Percentiles rank a stretch among this genome's conserved stretches.
phyloP scores from a whole-genome alignment of 2,113 vertebrate species.

The Machaerirhynchus nigripectus region DNA sequence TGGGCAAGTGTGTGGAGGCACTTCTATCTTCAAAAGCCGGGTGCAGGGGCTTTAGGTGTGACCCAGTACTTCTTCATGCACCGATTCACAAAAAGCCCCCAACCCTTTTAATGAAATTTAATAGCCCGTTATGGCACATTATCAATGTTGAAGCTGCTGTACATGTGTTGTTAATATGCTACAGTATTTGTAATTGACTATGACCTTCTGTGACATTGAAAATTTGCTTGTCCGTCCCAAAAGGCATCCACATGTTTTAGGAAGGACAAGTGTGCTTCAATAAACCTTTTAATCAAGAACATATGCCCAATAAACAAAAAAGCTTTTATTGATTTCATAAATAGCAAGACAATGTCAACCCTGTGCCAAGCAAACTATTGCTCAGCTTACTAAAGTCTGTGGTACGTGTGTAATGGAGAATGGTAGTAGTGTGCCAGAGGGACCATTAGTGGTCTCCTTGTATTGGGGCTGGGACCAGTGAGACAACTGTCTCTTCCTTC shows the following conservation, averaged over 20 bases:
- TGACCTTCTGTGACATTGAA: slow-evolving; percentile 11
- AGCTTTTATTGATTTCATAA: slow-evolving; percentile 35
- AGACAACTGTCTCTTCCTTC: background rate
- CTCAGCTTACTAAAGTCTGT: background rate
- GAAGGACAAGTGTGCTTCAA: background rate
- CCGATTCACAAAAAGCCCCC: background rate
- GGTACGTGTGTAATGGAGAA: background rate
- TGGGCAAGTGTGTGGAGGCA: background rate
- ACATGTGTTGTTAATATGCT: slow-evolving; percentile 33
- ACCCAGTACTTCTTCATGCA: background rate
- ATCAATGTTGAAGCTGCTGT: background rate
- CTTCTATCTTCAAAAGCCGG: background rate
- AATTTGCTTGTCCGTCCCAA: background rate
- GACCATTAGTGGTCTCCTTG: background rate
- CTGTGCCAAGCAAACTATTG: background rate
- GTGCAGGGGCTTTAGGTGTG: background rate
- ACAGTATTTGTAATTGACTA: background rate
- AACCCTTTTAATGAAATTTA: background rate
- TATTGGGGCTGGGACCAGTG: background rate
- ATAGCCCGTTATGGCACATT: background rate
- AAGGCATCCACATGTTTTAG: slow-evolving; percentile 22
- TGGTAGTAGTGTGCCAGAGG: background rate
- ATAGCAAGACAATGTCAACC: slow-evolving; percentile 27
- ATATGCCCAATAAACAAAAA: slow-evolving; percentile 39
- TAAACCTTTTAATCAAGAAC: slow-evolving; percentile 48